phyloP scores from a whole-genome alignment of 1,140 invertebrate species.

The Papilio polytes region DNA sequence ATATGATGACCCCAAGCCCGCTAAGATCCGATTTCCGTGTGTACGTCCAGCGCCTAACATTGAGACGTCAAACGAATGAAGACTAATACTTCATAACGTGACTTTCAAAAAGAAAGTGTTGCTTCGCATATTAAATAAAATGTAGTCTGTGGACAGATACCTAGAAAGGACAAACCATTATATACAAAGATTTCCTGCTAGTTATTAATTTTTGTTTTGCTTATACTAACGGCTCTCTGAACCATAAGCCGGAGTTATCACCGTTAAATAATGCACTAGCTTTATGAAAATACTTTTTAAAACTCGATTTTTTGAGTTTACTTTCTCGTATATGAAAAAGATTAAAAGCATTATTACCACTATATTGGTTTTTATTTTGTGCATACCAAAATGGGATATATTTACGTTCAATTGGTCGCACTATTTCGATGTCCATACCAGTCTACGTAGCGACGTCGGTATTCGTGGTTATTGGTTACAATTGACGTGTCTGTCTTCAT shows the following conservation, averaged over 20 bases:
- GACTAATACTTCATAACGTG: slow-evolving; percentile 74
- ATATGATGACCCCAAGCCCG: slow-evolving; percentile 46
- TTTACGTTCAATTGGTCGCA: slow-evolving; percentile 30
- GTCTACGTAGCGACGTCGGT: slow-evolving; percentile 9
- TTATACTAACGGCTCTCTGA: background rate
- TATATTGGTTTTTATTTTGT: background rate
- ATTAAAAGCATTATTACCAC: background rate
- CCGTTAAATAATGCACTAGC: background rate
- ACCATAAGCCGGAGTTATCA: background rate
- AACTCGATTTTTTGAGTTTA: background rate
- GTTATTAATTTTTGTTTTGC: too few species aligned
- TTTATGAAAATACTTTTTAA: too few species aligned
- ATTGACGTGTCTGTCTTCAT: slow-evolving; percentile 80
- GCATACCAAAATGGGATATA: background rate
- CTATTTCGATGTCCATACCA: slow-evolving; percentile 12
- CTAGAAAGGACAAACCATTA: background rate
- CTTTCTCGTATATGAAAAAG: background rate
- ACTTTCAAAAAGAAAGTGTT: slow-evolving; percentile 78
- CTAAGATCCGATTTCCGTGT: slow-evolving; percentile 64
- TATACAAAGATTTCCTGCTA: too few species aligned
- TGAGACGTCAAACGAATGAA: slow-evolving; percentile 80
- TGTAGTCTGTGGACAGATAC: slow-evolving; percentile 40
- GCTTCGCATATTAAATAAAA: slow-evolving; percentile 72
- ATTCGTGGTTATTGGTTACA: slow-evolving; percentile 64
- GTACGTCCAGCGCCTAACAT: slow-evolving; percentile 61